phyloP scores from a whole-genome alignment of 2,113 vertebrate genomes.

The Gadus macrocephalus region DNA sequence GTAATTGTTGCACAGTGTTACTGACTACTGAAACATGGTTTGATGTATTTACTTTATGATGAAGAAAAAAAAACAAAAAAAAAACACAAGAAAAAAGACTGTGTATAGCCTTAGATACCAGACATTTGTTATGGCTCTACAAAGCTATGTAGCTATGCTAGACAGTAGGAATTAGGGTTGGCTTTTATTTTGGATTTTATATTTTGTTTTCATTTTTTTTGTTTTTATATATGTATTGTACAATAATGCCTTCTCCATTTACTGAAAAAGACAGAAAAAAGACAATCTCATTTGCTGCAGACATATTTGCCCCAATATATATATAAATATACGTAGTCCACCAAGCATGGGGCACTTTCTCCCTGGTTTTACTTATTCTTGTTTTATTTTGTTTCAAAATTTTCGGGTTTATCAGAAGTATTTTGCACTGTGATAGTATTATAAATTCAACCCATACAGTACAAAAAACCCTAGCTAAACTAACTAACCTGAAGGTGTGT shows the following conservation, averaged over 20 bases:
- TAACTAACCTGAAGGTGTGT: slow-evolving; percentile 77
- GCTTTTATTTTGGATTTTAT: slow-evolving; percentile 43
- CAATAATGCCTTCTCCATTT: slow-evolving; percentile 77
- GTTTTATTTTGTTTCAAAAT: slow-evolving; percentile 40
- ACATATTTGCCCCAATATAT: slow-evolving; percentile 66
- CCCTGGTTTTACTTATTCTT: too few relatives aligned
- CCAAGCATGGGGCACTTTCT: slow-evolving; percentile 66
- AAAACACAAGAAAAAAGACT: slow-evolving; percentile 68
- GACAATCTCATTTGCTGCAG: slow-evolving; percentile 73
- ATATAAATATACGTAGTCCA: slow-evolving; percentile 56
- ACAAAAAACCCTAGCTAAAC: slow-evolving; percentile 71
- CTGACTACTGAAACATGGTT: slow-evolving; percentile 78
- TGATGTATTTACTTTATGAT: slow-evolving; percentile 76
- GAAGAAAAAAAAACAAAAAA: slow-evolving; percentile 42
- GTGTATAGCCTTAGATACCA: slow-evolving; percentile 79
- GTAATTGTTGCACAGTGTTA: slow-evolving; percentile 77
- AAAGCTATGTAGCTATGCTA: slow-evolving; percentile 74
- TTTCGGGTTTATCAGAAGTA: slow-evolving; percentile 65
- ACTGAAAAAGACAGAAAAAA: slow-evolving; percentile 79
- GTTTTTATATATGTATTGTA: slow-evolving; percentile 75
- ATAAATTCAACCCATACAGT: slow-evolving; percentile 75
- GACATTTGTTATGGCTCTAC: slow-evolving; percentile 76
- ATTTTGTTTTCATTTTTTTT: not conserved
- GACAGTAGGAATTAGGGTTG: slow-evolving; percentile 74
- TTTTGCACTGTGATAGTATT: slow-evolving; percentile 83